These are phyloP conservation scores for Eurypyga helias DNA, from an alignment of 2,113 vertebrate species.

Conservation along the genomic window DNA sequence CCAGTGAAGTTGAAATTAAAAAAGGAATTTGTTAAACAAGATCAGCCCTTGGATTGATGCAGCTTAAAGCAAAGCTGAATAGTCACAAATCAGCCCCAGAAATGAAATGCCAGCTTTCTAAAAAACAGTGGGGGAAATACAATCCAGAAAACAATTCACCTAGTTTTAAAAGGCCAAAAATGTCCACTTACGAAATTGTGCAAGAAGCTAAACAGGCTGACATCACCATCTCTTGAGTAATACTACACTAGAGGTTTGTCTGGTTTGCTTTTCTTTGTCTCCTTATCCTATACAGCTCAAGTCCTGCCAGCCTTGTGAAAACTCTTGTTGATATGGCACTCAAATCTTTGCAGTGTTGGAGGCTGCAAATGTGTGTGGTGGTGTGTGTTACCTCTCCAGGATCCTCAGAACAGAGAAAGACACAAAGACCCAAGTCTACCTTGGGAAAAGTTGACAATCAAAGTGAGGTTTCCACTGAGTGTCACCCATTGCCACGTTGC, in stretches of 20 bases:
- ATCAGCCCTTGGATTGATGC: not conserved
- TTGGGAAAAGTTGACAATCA: not conserved
- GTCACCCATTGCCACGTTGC: fast-evolving
- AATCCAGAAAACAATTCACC: not conserved
- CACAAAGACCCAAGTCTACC: not conserved
- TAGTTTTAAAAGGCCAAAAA: not conserved
- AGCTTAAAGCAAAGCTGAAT: not conserved
- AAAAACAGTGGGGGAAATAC: not conserved
- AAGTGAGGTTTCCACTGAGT: not conserved
- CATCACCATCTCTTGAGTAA: not conserved
- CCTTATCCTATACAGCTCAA: not conserved
- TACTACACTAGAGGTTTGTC: not conserved
- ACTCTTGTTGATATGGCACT: not conserved
- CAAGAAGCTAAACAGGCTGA: not conserved
- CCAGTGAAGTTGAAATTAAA: not conserved
- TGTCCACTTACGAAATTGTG: not conserved
- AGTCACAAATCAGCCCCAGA: not conserved
- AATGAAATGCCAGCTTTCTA: not conserved
- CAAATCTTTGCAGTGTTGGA: not conserved
- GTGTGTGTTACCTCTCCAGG: not conserved
- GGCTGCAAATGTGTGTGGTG: not conserved
- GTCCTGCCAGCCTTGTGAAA: not conserved
- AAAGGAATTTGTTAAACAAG: not conserved
- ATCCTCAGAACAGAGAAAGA: not conserved
- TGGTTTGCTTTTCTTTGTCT: not conserved